These are phyloP conservation scores for Eristalis tenax DNA, from an alignment of 2,888 invertebrate species.

Conservation along the genomic window DNA sequence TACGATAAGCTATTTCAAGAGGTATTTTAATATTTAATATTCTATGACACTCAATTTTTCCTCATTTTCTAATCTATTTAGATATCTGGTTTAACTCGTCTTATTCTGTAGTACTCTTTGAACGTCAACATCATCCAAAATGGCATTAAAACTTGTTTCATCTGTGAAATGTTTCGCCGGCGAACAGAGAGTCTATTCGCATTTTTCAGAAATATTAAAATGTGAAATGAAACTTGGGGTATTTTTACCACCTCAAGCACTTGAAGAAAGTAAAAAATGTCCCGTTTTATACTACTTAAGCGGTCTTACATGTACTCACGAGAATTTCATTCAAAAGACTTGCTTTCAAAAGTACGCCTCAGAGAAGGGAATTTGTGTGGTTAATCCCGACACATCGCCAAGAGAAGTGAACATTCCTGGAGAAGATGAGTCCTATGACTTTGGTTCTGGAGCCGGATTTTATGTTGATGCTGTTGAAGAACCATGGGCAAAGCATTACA, in stretches of 20 bases:
- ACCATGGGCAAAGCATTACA: slow-evolving; percentile 96
- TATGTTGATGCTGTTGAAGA: slow-evolving; percentile 95
- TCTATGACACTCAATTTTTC: background rate
- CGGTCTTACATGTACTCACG: slow-evolving; percentile 95
- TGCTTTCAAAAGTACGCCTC: slow-evolving; percentile 96
- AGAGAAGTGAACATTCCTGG: slow-evolving; percentile 93
- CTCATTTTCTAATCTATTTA: background rate
- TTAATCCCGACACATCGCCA: slow-evolving; percentile 98
- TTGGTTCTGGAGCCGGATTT: slow-evolving; percentile 97
- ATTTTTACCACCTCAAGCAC: slow-evolving; percentile 89
- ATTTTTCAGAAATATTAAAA: slow-evolving; percentile 84
- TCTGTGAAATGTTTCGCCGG: slow-evolving; percentile 76
- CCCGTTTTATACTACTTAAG: slow-evolving; percentile 96
- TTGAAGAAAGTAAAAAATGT: slow-evolving; percentile 81
- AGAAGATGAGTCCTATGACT: slow-evolving; percentile 95
- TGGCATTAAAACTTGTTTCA: slow-evolving; percentile 76
- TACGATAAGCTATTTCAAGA: background rate
- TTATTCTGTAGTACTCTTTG: background rate
- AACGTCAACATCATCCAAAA: slow-evolving; percentile 25
- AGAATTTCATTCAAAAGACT: slow-evolving; percentile 97
- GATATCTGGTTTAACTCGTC: background rate
- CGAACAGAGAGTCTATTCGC: slow-evolving; percentile 79
- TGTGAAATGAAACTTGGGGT: slow-evolving; percentile 97
- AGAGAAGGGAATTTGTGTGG: slow-evolving; percentile 91
- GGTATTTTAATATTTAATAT: background rate